Base-by-base conservation (phyloP, 1,140 invertebrate species). In the Harlomillsia oculata region DNA sequence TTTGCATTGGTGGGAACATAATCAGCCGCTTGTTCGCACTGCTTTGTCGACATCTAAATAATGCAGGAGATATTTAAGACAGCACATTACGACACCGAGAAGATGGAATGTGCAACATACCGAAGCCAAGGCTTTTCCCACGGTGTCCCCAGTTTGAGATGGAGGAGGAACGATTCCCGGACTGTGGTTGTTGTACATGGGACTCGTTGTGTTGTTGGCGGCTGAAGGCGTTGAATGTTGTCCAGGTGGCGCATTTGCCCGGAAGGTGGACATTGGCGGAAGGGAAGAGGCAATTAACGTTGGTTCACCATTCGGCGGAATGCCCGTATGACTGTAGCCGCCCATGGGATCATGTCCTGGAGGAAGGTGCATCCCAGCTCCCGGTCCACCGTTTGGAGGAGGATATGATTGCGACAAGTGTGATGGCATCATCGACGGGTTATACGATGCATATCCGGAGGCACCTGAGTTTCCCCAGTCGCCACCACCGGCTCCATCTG, bases 251-350 rank as follows among this genome's bases (percentile, higher is more conserved):
- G 75, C 72, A 64, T 76, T 70, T 28, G 75, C 73, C 81, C 30
- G 88, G 79, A 96, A 89, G 59, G 87, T 88, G 51, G 89, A 93
- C 89, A 96, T 94, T 32, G 91, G 90, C 54, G 90, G 90, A 72
- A 95, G 77, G 50, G 80, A 79, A 25, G 87, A 83, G 67, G 83
- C 78, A 68, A 81, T 76, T 67, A 76, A 74, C 62, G 77, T 76
- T 60, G 78, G 76, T 53, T 64, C 53, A 39, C 49, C 57, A 14
- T 53, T 60, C 16, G 72, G 66, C 68, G 79, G 82, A 67, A 79
- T 80, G 62, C 75, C 75, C 61, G 72, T 55, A 37, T 66, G 57
- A 51, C 58, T 61, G 53, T 58, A 60, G 9, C 54, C 44, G 18
- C 66, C 61, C 39, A 68, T 63, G 21, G 65, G 59, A 43, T 66